Evolutionary conservation across 2,888 invertebrate species (phyloP), one percentile per base, ranked within the genome.

Genomic region (Mesodorylaimus sp.): DNA sequence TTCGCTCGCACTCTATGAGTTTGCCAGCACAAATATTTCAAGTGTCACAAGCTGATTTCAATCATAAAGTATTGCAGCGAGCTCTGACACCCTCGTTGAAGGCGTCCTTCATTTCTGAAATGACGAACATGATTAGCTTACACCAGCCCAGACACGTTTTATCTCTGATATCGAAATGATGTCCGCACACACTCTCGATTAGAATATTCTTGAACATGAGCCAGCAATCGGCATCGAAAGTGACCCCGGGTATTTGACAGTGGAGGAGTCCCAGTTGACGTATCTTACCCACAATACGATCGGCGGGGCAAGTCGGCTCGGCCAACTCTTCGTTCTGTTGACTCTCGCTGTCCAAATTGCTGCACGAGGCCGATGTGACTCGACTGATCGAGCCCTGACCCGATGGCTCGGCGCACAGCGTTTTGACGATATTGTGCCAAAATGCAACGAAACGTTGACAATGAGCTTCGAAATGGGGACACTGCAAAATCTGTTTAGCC

Each of bases 141-240:
- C 53, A 58, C 61, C 61, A 61, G 16, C 56, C 55, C 24, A 48
- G 50, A 50, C 56, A 55, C 29, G 53, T 51, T 45, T 58, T 60
- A 48, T 60, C 57, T 10, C 13, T 25, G 28, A 50, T 53, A 41
- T 50, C 53, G 41, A 51, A 46, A 45, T 51, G 54, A 41, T 55
- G 53, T 43, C 56, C 57, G 51, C 58, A 58, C 29, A 62, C 55
- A 24, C 56, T 55, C 25, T 56, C 52, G 36, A 59, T 49, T 32
- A 61, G 51, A 25, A 58, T 57, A 41, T 54, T 58, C 52, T 62
- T 62, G 54, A 62, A 62, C 44, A 60, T 56, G 28, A 62, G 57
- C 62, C 62, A 62, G 45, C 59, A 59, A 45, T 59, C 58, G 32
- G 62, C 62, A 10, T 60, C 61, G 54, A 62, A 62, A 38, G 56